A percentile compares a stretch with the other conserved stretches of the same genome.
Conservation (phyloP, 1,140 invertebrate species). For the Macrobrachium rosenbergii region DNA sequence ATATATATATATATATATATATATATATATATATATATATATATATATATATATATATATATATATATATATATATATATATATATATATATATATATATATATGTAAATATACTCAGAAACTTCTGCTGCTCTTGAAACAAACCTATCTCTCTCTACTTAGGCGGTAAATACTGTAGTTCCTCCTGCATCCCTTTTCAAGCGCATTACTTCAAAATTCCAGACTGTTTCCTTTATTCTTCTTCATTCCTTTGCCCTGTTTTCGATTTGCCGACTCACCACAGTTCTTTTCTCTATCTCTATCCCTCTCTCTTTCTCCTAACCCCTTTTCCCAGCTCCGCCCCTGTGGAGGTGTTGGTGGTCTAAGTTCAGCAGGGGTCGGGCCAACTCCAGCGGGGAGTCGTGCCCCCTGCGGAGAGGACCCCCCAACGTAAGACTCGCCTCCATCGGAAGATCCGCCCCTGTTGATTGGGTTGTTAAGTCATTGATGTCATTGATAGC, state of each 20-base stretch:
- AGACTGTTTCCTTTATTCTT: background rate
- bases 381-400: background rate
- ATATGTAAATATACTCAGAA: too few relatives aligned
- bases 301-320: background rate
- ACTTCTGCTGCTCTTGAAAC: too few relatives aligned
- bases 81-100: too few relatives aligned
- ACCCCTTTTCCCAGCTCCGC: background rate
- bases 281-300: background rate
- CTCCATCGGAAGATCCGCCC: constrained; percentile 1
- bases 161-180: background rate
- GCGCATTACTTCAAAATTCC: background rate
- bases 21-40: too few relatives aligned
- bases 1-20: too few relatives aligned
- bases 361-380: constrained; percentile 20
- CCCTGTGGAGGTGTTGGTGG: constrained; percentile 21
- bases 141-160: too few relatives aligned
- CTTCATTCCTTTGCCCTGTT: background rate
- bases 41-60: too few relatives aligned
- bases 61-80: too few relatives aligned
- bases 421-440: constrained; percentile 21
- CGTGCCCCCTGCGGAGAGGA: constrained; percentile 9
- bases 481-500: constrained; percentile 7
- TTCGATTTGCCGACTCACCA: background rate
- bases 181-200: background rate
- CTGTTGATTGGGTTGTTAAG: constrained; percentile 40